Evolutionary conservation across 2,797 vertebrate species (phyloP), one percentile per base, ranked within the genome.

Genomic region (Chiloscyllium punctatum): DNA sequence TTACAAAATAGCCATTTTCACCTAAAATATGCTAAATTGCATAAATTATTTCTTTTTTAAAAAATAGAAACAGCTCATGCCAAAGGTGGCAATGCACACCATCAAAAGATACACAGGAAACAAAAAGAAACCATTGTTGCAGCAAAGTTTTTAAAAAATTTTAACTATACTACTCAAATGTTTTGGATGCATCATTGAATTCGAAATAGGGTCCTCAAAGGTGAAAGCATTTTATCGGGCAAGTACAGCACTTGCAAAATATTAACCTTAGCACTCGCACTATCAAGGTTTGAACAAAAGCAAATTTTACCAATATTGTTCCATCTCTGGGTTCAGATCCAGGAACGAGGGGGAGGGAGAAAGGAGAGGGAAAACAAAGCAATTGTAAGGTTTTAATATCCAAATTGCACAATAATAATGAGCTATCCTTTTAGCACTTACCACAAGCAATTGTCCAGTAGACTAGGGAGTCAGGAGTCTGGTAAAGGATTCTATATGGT

Each of bases 391-490:
- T 18, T 91, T 66, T n/a, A 91, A n/a, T 91, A 0, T 33, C 57
- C 21, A 91, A 62, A 16, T 66, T 91, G 66, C 57, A 66, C 16
- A n/a, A 91, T n/a, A n/a, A 91, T 18, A 68, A 68, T 11, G 62
- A 21, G 21, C 57, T 92, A 7, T 25, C 16, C 48, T 88, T 68
- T 66, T 18, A 53, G 37, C 77, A 96, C 98, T 98, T 97, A 99
- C 99, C 99, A 96, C 99, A 99, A 96, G 99, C 99, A 11, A 99
- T 98, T 97, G 98, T 98, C 98, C 98, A 99, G 96, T 99, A 99
- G 94, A 98, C 97, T 96, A 99, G 97, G 72, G 99, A 99, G 97
- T 99, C 99, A 0, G 99, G 99, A 1, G 99, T 99, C 97, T 99
- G 99, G 97, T 99, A 99, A 66, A 99, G 98, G 96, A 99, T 99